Percentiles rank a stretch among this genome's conserved stretches.
These are phyloP conservation scores for Fregata magnificens DNA, from an alignment of 2,113 vertebrate species.

Conservation along the genomic window DNA sequence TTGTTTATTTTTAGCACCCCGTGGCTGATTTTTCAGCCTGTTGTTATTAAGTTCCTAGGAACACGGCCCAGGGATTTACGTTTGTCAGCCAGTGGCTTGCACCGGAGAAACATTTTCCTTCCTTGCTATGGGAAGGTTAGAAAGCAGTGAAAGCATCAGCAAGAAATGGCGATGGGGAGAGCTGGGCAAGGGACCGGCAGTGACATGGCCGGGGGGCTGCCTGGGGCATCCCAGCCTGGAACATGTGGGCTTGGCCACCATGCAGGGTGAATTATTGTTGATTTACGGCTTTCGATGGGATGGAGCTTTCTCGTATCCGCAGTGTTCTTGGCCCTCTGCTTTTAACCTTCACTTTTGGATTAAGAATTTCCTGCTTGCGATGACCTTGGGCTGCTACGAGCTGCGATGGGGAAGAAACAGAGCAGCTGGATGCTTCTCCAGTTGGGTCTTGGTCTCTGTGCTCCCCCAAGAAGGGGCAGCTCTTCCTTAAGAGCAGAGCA, in stretches of 20 bases:
- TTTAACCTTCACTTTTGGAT: neutral
- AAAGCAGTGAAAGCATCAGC: neutral
- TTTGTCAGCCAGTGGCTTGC: neutral
- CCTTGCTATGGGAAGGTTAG: neutral
- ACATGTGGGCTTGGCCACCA: neutral
- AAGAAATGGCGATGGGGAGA: neutral
- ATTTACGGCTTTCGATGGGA: neutral
- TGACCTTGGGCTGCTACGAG: neutral
- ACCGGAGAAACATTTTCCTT: neutral
- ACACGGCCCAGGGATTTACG: neutral
- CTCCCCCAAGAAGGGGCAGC: neutral
- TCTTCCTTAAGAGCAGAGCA: neutral
- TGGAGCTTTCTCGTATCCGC: neutral
- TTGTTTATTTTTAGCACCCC: slow-evolving; percentile 56
- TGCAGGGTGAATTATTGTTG: neutral
- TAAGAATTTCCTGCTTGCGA: neutral
- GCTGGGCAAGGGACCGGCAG: neutral
- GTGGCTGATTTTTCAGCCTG: neutral
- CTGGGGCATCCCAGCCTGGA: neutral
- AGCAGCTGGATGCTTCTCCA: neutral
- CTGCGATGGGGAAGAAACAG: neutral
- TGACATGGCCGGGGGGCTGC: rapidly evolving
- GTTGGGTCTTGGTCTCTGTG: neutral
- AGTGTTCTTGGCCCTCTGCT: neutral
- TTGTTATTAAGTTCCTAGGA: neutral